A percentile compares a stretch with the other conserved stretches of the same genome.
Conservation (phyloP, 2,113 vertebrate genomes). For the human region DNA sequence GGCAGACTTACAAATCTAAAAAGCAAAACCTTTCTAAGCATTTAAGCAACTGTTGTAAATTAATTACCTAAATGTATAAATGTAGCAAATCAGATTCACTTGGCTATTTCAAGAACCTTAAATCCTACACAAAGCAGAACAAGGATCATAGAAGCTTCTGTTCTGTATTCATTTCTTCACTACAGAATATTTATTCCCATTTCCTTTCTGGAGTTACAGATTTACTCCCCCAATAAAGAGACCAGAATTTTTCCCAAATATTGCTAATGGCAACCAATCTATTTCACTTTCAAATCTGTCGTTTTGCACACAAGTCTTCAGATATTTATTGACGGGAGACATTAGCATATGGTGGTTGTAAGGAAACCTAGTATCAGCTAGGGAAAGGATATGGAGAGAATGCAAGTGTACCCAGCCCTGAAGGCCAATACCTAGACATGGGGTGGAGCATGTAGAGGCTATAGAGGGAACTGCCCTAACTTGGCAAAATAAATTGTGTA, state of each 20-base stretch:
- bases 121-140: slow-evolving; percentile 28
- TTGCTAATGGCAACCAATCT: background rate
- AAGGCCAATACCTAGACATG: background rate
- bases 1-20: slow-evolving; percentile 37
- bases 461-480: background rate
- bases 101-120: slow-evolving; percentile 34
- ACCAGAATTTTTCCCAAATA: background rate
- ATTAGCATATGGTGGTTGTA: background rate
- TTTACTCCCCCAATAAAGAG: slow-evolving; percentile 17
- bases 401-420: background rate
- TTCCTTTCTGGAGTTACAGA: background rate
- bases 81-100: slow-evolving; percentile 20
- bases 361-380: background rate
- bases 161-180: background rate
- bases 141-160: background rate
- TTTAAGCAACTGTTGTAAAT: slow-evolving; percentile 16
- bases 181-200: background rate
- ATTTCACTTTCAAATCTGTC: background rate
- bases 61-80: slow-evolving; percentile 44
- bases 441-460: background rate
- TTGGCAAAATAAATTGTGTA: background rate
- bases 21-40: slow-evolving; percentile 36
- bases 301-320: background rate
- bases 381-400: background rate
- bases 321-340: background rate